A percentile compares a stretch with the other conserved stretches of the same genome.
These are phyloP conservation scores for Syngnathus scovelli DNA, from an alignment of 2,113 vertebrate genomes.

Conservation along the genomic window DNA sequence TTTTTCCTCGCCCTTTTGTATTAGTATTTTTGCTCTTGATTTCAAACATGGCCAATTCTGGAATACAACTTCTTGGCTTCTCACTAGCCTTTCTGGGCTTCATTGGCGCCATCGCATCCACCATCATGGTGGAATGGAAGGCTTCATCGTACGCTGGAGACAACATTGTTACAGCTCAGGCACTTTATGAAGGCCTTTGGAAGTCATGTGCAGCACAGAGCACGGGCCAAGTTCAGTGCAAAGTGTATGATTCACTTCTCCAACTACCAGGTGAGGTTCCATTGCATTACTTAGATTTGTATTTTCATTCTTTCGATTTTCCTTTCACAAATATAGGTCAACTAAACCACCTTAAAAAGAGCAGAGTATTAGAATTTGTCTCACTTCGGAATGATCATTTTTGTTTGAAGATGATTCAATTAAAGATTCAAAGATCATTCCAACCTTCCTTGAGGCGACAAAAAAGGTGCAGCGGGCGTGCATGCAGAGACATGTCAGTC, in stretches of 20 bases:
- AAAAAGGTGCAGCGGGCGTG: neutral
- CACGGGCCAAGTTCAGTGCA: conserved; percentile 93
- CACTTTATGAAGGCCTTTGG: conserved; percentile 91
- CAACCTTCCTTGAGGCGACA: neutral
- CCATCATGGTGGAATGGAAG: conserved; percentile 89
- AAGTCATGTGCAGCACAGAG: conserved; percentile 88
- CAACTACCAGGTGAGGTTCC: conserved; percentile 76
- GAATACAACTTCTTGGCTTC: conserved; percentile 85
- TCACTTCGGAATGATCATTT: neutral
- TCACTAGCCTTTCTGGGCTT: conserved; percentile 82
- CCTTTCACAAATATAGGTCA: neutral
- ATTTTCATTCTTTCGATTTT: neutral
- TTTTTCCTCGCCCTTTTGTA: neutral
- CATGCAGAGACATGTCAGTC: conserved; percentile 55
- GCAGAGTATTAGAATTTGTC: neutral
- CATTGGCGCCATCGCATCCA: conserved; percentile 79
- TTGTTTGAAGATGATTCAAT: neutral
- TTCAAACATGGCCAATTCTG: conserved; percentile 79
- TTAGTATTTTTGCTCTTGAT: neutral
- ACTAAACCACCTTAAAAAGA: neutral
- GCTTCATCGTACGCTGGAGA: conserved; percentile 84
- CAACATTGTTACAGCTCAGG: conserved; percentile 91
- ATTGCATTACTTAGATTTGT: neutral
- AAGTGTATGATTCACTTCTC: conserved; percentile 86
- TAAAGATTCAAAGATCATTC: conserved; percentile 7